Conservation (phyloP, 2,888 invertebrate genomes). For the Chrysina gloriosa region DNA sequence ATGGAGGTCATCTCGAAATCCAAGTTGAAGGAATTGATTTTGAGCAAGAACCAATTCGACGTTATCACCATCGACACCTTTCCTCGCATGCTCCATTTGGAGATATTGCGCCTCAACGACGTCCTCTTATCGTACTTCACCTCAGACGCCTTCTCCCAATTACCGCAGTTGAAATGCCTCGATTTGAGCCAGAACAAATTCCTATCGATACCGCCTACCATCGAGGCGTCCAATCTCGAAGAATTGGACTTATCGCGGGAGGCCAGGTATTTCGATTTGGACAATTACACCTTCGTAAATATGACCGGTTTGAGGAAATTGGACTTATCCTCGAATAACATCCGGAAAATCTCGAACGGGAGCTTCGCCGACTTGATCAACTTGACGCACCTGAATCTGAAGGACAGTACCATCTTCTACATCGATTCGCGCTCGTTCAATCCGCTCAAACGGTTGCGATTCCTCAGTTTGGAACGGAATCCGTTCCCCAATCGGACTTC, state of each 20-base stretch:
- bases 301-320: conserved; percentile 66
- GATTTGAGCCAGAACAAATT: conserved; percentile 69
- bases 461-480: conserved; percentile 70
- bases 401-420: conserved; percentile 68
- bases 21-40: conserved; percentile 65
- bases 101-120: conserved; percentile 69
- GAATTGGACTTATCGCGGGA: conserved; percentile 69
- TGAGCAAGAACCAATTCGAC: conserved; percentile 71
- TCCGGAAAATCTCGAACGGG: conserved; percentile 67
- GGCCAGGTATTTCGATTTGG: conserved; percentile 68
- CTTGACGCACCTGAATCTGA: conserved; percentile 67
- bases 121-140: conserved; percentile 67
- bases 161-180: conserved; percentile 68
- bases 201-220: conserved; percentile 68
- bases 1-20: conserved; percentile 67
- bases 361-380: conserved; percentile 68
- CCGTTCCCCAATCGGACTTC: conserved; percentile 59
- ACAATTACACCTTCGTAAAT: conserved; percentile 66
- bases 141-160: conserved; percentile 65
- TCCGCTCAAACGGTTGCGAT: conserved; percentile 63
- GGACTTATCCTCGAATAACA: conserved; percentile 69
- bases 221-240: conserved; percentile 53
- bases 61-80: conserved; percentile 67
- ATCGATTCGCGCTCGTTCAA: conserved; percentile 67
- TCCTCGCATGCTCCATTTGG: conserved; percentile 69